A percentile compares a stretch with the other conserved stretches of the same genome.
These are phyloP conservation scores for Laspeyria flexula DNA, from an alignment of 2,888 invertebrate genomes.

Conservation along the genomic window DNA sequence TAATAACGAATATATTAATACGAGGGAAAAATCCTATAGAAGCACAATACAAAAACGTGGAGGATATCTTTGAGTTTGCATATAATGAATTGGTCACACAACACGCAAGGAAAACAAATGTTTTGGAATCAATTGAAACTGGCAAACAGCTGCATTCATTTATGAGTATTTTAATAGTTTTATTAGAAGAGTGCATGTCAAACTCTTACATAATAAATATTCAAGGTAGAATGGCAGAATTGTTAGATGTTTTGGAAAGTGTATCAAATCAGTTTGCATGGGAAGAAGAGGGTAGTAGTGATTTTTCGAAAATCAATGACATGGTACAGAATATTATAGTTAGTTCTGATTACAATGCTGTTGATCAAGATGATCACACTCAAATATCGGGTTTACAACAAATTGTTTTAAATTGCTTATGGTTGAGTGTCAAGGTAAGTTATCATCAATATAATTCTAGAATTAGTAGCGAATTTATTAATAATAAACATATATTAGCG, in stretches of 20 bases:
- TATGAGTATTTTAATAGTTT: slow-evolving; percentile 65
- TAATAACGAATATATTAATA: slow-evolving; percentile 73
- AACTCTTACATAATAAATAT: slow-evolving; percentile 55
- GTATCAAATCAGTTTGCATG: slow-evolving; percentile 73
- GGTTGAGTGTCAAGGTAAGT: slow-evolving; percentile 91
- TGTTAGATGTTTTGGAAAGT: slow-evolving; percentile 60
- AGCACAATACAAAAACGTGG: slow-evolving; percentile 54
- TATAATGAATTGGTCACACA: slow-evolving; percentile 59
- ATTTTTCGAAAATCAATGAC: slow-evolving; percentile 92
- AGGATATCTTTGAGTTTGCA: slow-evolving; percentile 67
- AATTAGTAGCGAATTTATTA: too few species aligned
- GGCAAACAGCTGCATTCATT: slow-evolving; percentile 84
- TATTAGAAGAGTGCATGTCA: slow-evolving; percentile 59
- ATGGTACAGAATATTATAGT: slow-evolving; percentile 88
- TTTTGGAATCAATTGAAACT: slow-evolving; percentile 77
- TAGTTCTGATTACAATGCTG: slow-evolving; percentile 61
- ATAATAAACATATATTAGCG: too few species aligned
- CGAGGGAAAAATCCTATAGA: slow-evolving; percentile 44
- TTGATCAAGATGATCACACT: slow-evolving; percentile 64
- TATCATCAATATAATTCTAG: too few species aligned
- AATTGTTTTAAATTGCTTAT: slow-evolving; percentile 90
- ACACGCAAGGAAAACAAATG: slow-evolving; percentile 65
- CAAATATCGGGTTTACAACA: slow-evolving; percentile 88
- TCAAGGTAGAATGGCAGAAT: slow-evolving; percentile 42
- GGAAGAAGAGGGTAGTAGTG: slow-evolving; percentile 82